Conservation (phyloP, 1,140 invertebrate species). For the Spodoptera litura region DNA sequence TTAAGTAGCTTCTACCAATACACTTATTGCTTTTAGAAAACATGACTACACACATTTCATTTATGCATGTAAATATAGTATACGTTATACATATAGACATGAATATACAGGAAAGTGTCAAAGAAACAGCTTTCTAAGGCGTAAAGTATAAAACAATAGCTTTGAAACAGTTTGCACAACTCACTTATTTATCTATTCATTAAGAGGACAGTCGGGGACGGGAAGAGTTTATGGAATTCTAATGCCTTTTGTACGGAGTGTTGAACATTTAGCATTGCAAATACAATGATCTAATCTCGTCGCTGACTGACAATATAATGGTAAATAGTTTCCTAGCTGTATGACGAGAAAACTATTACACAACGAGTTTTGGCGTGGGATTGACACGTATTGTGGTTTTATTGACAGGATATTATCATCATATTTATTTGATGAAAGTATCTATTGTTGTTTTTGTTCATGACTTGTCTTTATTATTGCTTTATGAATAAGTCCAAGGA, state of each 20-base stretch:
- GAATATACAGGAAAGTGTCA: neutral
- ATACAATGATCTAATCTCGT: slow-evolving; percentile 55
- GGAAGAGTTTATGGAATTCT: slow-evolving; percentile 68
- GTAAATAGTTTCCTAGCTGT: slow-evolving; percentile 43
- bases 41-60: too few species aligned
- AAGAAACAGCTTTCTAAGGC: slow-evolving; percentile 24
- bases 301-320: slow-evolving; percentile 42
- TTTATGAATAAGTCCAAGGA: too few species aligned
- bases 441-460: too few species aligned
- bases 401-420: neutral
- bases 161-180: slow-evolving; percentile 27
- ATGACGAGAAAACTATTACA: slow-evolving; percentile 37
- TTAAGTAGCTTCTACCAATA: too few species aligned
- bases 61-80: too few species aligned
- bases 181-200: slow-evolving; percentile 63
- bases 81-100: too few species aligned
- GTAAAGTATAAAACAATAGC: slow-evolving; percentile 34
- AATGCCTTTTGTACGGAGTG: slow-evolving; percentile 55
- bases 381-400: slow-evolving; percentile 20
- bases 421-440: neutral
- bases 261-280: slow-evolving; percentile 53
- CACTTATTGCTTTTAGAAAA: too few species aligned
- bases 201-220: slow-evolving; percentile 55
- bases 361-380: slow-evolving; percentile 20
- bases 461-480: too few species aligned